Percentiles rank a stretch among this genome's conserved stretches.
Conservation (phyloP, 1,140 invertebrate genomes). For the Trichoplusia ni region DNA sequence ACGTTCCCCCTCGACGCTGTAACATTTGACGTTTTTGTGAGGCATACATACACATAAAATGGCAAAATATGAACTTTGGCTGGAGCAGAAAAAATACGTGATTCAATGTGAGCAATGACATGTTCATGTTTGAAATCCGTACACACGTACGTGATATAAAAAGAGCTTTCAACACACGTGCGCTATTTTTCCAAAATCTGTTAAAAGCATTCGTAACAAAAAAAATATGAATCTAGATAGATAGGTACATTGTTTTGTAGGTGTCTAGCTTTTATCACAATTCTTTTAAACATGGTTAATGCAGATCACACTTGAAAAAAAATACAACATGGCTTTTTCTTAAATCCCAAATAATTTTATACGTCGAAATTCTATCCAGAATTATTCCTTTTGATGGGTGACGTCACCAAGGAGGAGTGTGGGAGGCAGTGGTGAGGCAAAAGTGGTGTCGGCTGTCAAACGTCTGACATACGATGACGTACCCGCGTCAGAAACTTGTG, state of each 20-base stretch:
- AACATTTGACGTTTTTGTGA: constrained; percentile 80
- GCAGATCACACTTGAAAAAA: no score
- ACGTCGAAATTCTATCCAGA: constrained; percentile 6
- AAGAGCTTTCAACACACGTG: background rate
- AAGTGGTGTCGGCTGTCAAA: constrained; percentile 60
- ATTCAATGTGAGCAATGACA: background rate
- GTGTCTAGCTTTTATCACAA: no score
- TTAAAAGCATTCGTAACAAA: no score
- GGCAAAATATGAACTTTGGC: constrained; percentile 68
- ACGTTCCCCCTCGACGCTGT: constrained; percentile 77
- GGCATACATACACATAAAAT: constrained; percentile 75
- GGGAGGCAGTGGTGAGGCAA: constrained; percentile 40
- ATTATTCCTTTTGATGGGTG: constrained; percentile 34
- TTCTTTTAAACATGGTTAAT: no score
- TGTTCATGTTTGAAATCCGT: no score
- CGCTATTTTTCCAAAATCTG: no score
- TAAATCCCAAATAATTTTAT: background rate
- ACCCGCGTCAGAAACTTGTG: constrained; percentile 62
- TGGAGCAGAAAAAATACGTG: constrained; percentile 13
- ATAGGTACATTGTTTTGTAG: no score
- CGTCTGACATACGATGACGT: constrained; percentile 69
- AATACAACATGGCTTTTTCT: no score
- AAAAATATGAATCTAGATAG: no score
- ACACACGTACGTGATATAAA: background rate
- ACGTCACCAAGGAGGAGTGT: constrained; percentile 48